These are phyloP conservation scores for Dolichomitus sp. DNA, from an alignment of 2,888 invertebrate genomes.

Conservation along the genomic window DNA sequence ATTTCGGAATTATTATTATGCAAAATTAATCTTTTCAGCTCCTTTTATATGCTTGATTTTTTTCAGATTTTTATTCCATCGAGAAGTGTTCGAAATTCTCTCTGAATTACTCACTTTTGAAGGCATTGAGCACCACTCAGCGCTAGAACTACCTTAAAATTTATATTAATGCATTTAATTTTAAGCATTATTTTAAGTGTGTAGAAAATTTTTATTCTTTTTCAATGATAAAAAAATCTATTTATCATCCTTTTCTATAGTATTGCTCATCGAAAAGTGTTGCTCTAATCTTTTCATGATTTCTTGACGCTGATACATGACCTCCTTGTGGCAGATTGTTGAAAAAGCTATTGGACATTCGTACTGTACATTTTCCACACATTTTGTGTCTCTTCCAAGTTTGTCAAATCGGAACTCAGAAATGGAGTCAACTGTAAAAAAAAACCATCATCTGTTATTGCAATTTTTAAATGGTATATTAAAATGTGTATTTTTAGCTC, in stretches of 20 bases:
- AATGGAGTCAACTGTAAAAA: slow-evolving; percentile 88
- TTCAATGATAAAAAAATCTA: slow-evolving; percentile 28
- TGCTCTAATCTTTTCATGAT: slow-evolving; percentile 82
- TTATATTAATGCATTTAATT: no score
- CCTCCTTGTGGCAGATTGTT: slow-evolving; percentile 88
- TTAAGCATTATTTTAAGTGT: no score
- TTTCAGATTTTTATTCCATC: no score
- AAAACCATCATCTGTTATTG: slow-evolving; percentile 45
- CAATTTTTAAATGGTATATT: neutral
- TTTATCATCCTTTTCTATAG: slow-evolving; percentile 41
- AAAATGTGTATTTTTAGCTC: slow-evolving; percentile 81
- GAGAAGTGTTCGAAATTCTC: no score
- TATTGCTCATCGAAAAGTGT: slow-evolving; percentile 72
- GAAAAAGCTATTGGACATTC: slow-evolving; percentile 89
- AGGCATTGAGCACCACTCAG: no score
- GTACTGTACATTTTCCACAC: slow-evolving; percentile 88
- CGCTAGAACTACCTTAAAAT: no score
- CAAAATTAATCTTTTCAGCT: no score
- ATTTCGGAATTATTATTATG: no score
- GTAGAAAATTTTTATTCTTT: no score
- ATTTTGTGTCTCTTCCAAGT: slow-evolving; percentile 86
- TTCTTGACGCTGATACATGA: slow-evolving; percentile 84
- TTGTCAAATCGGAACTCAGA: slow-evolving; percentile 89
- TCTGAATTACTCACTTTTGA: no score
- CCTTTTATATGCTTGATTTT: no score